These are phyloP conservation scores for Caenorhabditis wallacei DNA, from an alignment of 2,888 invertebrate genomes.

Conservation along the genomic window DNA sequence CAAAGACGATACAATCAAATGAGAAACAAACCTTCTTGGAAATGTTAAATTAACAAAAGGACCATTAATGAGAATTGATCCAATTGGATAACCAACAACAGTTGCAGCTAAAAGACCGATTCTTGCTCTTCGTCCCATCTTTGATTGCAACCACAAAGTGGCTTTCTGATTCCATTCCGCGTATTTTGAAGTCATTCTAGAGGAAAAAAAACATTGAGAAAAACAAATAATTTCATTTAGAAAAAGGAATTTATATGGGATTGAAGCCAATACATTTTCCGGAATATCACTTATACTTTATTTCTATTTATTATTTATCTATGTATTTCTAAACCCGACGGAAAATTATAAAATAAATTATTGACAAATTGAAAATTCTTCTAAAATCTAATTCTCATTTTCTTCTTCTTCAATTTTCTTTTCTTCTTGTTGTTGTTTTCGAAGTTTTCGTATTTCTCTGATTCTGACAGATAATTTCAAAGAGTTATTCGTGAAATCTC, in stretches of 20 bases:
- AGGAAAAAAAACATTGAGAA: background rate
- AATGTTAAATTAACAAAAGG: constrained; percentile 78
- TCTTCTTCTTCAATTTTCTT: constrained; percentile 4
- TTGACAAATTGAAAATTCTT: background rate
- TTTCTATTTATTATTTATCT: background rate
- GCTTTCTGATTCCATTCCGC: constrained; percentile 68
- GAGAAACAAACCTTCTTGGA: constrained; percentile 62
- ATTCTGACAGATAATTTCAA: constrained; percentile 45
- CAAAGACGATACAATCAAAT: background rate
- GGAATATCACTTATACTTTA: constrained; percentile 2
- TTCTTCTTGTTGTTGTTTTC: constrained; percentile 21
- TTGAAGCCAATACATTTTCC: background rate
- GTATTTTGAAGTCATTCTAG: constrained; percentile 44
- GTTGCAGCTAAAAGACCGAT: constrained; percentile 78
- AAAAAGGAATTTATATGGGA: background rate
- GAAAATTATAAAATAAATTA: constrained; percentile 2
- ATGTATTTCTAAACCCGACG: background rate
- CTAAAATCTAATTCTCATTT: background rate
- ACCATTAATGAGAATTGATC: constrained; percentile 75
- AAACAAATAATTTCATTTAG: background rate
- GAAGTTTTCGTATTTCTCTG: constrained; percentile 32
- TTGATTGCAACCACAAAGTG: constrained; percentile 66
- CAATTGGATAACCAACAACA: constrained; percentile 76
- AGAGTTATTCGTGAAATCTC: constrained; percentile 57
- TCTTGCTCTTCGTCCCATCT: constrained; percentile 72